Percentiles rank a stretch among this genome's conserved stretches.
phyloP scores from a whole-genome alignment of 1,140 invertebrate genomes.

The Liolophura sinensis region DNA sequence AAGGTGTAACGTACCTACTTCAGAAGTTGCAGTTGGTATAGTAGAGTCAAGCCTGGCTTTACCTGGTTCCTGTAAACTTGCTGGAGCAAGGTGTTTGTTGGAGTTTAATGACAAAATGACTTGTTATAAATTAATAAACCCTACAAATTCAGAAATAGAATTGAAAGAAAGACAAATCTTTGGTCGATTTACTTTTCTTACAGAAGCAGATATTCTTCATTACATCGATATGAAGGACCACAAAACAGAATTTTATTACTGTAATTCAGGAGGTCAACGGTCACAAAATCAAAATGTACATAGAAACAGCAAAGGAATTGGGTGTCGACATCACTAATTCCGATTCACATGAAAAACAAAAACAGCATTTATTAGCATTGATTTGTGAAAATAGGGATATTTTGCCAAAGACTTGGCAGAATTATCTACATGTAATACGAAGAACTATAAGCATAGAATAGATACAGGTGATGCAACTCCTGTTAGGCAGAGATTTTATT shows the following conservation, averaged over 20 bases:
- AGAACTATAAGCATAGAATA: constrained; percentile 17
- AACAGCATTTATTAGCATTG: constrained; percentile 8
- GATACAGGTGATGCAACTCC: constrained; percentile 13
- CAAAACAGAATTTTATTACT: no score
- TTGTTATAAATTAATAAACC: no score
- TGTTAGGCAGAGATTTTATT: constrained; percentile 13
- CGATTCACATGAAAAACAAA: constrained; percentile 3
- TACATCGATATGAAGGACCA: no score
- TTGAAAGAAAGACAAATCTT: no score
- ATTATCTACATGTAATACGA: constrained; percentile 8
- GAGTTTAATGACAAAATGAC: no score
- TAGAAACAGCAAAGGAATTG: background rate
- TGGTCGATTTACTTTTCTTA: no score
- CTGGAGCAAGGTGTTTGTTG: no score
- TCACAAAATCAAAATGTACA: no score
- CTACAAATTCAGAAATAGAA: no score
- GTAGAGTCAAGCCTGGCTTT: background rate
- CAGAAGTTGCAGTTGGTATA: constrained; percentile 7
- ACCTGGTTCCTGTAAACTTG: no score
- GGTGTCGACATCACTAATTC: constrained; percentile 6
- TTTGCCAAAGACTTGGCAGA: constrained; percentile 23
- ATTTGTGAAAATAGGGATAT: constrained; percentile 13
- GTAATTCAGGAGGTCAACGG: no score
- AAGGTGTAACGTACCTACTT: background rate
- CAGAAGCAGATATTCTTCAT: no score